Evolutionary conservation across 1,140 invertebrate species (phyloP).

Genomic region (Sitodiplosis mosellana): DNA sequence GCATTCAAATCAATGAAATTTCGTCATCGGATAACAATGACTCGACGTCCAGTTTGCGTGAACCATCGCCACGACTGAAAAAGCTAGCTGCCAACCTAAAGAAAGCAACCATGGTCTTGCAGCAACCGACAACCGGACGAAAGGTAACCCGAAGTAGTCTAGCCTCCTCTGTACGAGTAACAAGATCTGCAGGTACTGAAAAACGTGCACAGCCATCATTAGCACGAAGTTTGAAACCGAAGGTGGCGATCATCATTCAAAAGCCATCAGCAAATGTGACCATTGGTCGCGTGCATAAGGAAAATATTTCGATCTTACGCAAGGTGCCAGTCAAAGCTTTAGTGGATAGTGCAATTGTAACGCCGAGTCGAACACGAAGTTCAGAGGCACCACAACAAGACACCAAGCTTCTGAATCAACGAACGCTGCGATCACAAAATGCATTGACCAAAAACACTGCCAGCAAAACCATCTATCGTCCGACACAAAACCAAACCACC

Average conservation of each 20-base stretch:
- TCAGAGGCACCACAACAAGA: neutral
- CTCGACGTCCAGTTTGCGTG: neutral
- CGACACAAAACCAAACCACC: too few relatives aligned
- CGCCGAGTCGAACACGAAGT: neutral
- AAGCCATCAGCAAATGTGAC: neutral
- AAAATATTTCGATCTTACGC: neutral
- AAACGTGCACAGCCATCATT: too few relatives aligned
- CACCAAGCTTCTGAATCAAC: neutral
- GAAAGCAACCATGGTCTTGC: neutral
- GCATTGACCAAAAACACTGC: neutral
- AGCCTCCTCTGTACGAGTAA: too few relatives aligned
- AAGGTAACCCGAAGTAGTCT: neutral
- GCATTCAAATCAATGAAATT: constrained; percentile 39
- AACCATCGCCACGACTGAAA: neutral
- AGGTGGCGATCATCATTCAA: neutral
- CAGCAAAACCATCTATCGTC: neutral
- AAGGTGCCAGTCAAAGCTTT: neutral
- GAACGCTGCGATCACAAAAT: constrained; percentile 2
- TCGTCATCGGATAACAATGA: constrained; percentile 20
- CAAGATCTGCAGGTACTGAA: too few relatives aligned
- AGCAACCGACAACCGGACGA: neutral
- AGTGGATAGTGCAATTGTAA: neutral
- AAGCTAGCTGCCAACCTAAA: neutral
- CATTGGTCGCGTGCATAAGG: neutral
- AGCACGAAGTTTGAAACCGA: neutral